Conservation (phyloP, 2,888 invertebrate genomes). For the Drosophila mayaguana region DNA sequence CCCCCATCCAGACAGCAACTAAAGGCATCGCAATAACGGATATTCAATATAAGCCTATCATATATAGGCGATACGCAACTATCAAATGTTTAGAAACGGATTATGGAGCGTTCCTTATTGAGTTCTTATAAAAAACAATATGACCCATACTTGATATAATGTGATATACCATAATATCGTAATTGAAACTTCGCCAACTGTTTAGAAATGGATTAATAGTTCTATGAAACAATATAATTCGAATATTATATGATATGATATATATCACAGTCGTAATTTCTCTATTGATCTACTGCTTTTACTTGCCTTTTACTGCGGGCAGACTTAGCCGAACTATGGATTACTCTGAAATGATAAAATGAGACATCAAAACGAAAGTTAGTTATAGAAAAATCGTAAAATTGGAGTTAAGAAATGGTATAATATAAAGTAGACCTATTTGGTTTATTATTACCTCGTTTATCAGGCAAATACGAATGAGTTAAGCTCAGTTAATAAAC, state of each 20-base stretch:
- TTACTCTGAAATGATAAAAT: neutral
- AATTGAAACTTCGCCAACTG: too few relatives aligned
- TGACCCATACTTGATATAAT: neutral
- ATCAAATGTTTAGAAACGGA: neutral
- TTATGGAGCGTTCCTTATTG: too few relatives aligned
- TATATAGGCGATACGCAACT: neutral
- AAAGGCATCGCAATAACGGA: conserved; percentile 13
- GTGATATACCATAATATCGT: neutral
- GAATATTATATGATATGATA: neutral
- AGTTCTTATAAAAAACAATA: neutral
- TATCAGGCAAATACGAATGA: neutral
- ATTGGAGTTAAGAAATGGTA: neutral
- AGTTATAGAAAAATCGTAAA: neutral
- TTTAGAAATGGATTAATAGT: too few relatives aligned
- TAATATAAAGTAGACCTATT: neutral
- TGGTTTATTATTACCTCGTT: neutral
- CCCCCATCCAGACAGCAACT: neutral
- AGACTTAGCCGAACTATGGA: neutral
- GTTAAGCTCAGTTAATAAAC: neutral
- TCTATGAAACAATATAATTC: neutral
- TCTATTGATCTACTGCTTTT: neutral
- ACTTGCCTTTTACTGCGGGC: neutral
- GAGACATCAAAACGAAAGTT: neutral
- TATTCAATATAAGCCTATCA: conserved; percentile 13
- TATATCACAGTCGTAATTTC: neutral